Evolutionary conservation across 2,113 vertebrate species (phyloP).

Genomic region (Elephas maximus): DNA sequence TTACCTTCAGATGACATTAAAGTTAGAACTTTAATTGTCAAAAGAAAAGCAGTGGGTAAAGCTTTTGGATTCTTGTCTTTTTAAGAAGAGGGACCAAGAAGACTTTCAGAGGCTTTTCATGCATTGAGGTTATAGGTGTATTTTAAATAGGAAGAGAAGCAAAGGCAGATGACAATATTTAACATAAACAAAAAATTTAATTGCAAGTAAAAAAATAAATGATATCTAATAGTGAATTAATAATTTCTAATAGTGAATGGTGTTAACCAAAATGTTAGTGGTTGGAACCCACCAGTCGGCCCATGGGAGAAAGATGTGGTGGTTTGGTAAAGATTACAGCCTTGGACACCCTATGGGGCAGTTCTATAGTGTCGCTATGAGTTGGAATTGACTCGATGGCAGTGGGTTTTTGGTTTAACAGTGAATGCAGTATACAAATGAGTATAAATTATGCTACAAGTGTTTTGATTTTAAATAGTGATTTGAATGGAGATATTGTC

Average conservation of each 20-base stretch:
- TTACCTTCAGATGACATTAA: neutral
- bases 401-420: too few species aligned
- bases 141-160: neutral
- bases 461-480: neutral
- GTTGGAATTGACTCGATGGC: too few species aligned
- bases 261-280: too few species aligned
- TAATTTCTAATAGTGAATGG: neutral
- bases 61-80: neutral
- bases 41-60: neutral
- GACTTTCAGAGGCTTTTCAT: neutral
- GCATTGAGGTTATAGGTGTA: neutral
- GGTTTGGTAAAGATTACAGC: too few species aligned
- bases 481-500: neutral
- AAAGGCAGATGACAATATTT: neutral
- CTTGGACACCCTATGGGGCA: too few species aligned
- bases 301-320: too few species aligned
- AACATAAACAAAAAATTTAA: conserved; percentile 12
- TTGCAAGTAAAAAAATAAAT: neutral
- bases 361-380: too few species aligned
- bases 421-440: neutral
- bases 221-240: neutral
- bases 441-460: neutral
- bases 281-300: too few species aligned
- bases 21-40: neutral
- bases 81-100: neutral